Percentiles rank a stretch among this genome's conserved stretches.
Evolutionary conservation across 2,888 invertebrate genomes (phyloP).

Genomic region (Hypena proboscidalis): DNA sequence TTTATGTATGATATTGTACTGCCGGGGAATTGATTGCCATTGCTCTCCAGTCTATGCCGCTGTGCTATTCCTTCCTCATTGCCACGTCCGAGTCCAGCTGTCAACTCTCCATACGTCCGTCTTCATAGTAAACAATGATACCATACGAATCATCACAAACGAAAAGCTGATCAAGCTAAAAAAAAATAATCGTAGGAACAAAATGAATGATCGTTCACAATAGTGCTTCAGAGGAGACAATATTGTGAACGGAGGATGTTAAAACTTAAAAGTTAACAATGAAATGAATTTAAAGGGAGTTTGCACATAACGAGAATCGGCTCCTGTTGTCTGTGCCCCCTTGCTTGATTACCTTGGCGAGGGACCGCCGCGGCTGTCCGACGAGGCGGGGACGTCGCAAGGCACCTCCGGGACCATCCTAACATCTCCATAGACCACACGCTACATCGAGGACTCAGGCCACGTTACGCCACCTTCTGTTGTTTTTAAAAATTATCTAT

Average conservation of each 20-base stretch:
- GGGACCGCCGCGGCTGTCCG: conserved; percentile 43
- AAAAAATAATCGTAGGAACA: conserved; percentile 40
- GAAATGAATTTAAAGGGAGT: conserved; percentile 68
- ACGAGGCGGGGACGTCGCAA: conserved; percentile 41
- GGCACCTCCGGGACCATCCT: conserved; percentile 63
- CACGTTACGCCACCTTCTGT: conserved; percentile 83
- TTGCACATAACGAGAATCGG: conserved; percentile 74
- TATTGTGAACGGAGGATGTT: conserved; percentile 46
- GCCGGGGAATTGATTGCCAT: background rate
- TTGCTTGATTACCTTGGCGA: conserved; percentile 75
- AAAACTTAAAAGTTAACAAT: conserved; percentile 55
- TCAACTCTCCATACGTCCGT: conserved; percentile 5
- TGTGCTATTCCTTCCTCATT: background rate
- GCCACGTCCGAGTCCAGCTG: background rate
- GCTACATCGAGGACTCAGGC: conserved; percentile 80
- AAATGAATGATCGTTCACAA: conserved; percentile 33
- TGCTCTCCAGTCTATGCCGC: background rate
- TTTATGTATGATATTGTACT: background rate
- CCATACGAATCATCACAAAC: conserved; percentile 63
- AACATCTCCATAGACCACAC: conserved; percentile 81
- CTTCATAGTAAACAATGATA: conserved; percentile 62
- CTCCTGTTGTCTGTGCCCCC: conserved; percentile 75
- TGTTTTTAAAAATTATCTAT: conserved; percentile 82
- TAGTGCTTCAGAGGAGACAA: conserved; percentile 19
- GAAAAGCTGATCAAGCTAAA: conserved; percentile 54